Base-by-base conservation (phyloP, 2,797 vertebrate species). In the Heterohyrax brucei region DNA sequence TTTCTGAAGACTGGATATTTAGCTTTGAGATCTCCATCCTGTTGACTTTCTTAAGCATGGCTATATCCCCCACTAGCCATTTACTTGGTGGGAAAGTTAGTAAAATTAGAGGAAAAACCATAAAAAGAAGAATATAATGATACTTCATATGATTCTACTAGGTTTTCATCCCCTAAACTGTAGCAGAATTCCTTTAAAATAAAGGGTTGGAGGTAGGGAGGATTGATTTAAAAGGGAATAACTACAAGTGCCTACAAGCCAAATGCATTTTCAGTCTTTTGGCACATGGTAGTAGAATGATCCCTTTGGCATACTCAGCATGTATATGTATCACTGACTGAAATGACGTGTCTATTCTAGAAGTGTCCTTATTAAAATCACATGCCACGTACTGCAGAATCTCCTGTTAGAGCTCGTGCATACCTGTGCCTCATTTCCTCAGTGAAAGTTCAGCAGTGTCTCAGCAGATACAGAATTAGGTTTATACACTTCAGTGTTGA, bases 1-100 rank as follows among this genome's bases (percentile, higher is more conserved):
- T 82, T 30, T 7, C 89, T 85, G 79, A 95, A 91, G 95, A 94
- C 80, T 93, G 86, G n/a, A 8, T 95, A 92, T 97, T 98, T 96
- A 89, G 97, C 98, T 95, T 97, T 89, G 88, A 89, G 75, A 50
- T 68, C 44, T 96, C 82, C 68, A 48, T 95, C 90, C 92, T 92
- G 64, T 91, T 97, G 95, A 97, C 94, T 95, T 95, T 93, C 92
- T 95, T 84, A 80, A 95, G 87, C 95, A 96, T 96, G 94, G 84
- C 91, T 94, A 94, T 92, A 82, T 90, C 91, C 87, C 56, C 82
- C 77, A 39, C 90, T 90, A 81, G 94, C 91, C 97, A 94, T 94
- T 93, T 94, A 84, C 85, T 83, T 94, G 78, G 81, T 95, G 61
- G 83, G 59, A 91, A 87, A 82, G 73, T 97, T 82, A 95, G 93